phyloP scores from a whole-genome alignment of 1,140 invertebrate genomes.

The Pararge aegeria region DNA sequence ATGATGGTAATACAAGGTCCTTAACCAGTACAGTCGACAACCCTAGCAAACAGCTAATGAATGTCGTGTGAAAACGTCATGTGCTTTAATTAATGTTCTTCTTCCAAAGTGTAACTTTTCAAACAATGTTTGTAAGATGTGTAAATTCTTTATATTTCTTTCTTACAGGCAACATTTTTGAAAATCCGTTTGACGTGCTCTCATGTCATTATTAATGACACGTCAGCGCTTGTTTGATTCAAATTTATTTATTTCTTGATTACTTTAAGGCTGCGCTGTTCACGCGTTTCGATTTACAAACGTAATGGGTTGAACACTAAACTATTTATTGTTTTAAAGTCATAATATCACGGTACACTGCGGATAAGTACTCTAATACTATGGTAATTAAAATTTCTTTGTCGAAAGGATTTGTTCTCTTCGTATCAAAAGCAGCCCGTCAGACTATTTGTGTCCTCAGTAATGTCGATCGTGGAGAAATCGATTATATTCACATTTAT shows the following conservation, averaged over 20 bases:
- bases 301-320: too few species aligned
- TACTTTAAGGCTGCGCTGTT: neutral
- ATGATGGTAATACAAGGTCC: too few species aligned
- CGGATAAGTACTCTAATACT: too few species aligned
- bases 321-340: too few species aligned
- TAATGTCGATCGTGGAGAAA: too few species aligned
- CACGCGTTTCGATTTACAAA: too few species aligned
- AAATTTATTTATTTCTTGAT: slow-evolving; percentile 20
- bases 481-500: too few species aligned
- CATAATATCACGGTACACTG: too few species aligned
- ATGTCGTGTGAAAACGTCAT: slow-evolving; percentile 64
- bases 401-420: too few species aligned
- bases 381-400: too few species aligned
- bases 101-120: slow-evolving; percentile 9
- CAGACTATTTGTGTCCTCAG: too few species aligned
- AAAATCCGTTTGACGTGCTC: slow-evolving; percentile 21
- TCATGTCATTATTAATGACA: slow-evolving; percentile 29
- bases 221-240: slow-evolving; percentile 18
- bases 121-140: slow-evolving; percentile 19
- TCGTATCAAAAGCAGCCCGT: too few species aligned
- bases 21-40: neutral
- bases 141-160: slow-evolving; percentile 25
- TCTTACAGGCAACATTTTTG: slow-evolving; percentile 18
- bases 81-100: slow-evolving; percentile 55
- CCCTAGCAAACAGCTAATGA: slow-evolving; percentile 31